phyloP scores from a whole-genome alignment of 2,888 invertebrate genomes.

The Clistopyga incitator region DNA sequence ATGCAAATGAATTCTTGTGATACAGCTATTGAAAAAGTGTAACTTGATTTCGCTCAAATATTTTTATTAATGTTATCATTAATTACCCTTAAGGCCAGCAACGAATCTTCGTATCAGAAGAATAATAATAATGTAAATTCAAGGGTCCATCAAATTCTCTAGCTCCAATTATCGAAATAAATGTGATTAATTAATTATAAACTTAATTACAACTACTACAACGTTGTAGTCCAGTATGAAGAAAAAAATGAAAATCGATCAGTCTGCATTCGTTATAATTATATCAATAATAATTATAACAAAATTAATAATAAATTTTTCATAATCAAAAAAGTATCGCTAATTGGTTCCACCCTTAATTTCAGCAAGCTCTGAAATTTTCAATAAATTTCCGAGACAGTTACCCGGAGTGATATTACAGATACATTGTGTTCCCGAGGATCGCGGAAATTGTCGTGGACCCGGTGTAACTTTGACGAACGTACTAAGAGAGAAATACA shows the following conservation, averaged over 20 bases:
- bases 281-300: too few species aligned
- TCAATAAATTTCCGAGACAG: background rate
- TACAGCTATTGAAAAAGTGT: too few species aligned
- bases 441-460: conserved; percentile 56
- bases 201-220: too few species aligned
- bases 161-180: background rate
- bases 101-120: background rate
- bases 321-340: background rate
- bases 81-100: too few species aligned
- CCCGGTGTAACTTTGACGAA: conserved; percentile 64
- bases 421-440: conserved; percentile 20
- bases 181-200: too few species aligned
- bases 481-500: conserved; percentile 39
- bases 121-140: background rate
- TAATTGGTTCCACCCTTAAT: background rate
- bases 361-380: background rate
- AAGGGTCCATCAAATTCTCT: background rate
- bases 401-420: conserved; percentile 26
- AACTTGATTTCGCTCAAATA: too few species aligned
- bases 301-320: too few species aligned
- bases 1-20: too few species aligned
- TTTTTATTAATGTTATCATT: too few species aligned
- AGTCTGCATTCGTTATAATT: too few species aligned
- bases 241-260: too few species aligned
- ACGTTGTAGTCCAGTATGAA: too few species aligned